Base-by-base conservation (phyloP, 2,113 vertebrate genomes). In the Microtus montanus region DNA sequence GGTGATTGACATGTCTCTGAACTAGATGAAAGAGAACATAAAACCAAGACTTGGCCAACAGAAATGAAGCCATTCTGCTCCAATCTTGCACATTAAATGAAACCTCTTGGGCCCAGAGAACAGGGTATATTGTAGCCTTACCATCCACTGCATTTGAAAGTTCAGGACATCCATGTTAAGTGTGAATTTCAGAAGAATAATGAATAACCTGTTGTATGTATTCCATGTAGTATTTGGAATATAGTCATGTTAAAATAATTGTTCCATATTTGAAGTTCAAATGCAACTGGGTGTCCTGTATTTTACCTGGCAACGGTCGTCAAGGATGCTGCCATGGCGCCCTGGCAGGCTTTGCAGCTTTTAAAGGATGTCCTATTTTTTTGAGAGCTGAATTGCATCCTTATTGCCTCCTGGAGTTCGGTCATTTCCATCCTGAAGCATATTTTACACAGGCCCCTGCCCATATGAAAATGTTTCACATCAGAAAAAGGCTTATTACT, bases 101-200 rank as follows among this genome's bases (percentile, higher is more conserved):
- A 41, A 41, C 41, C 41, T 41, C 41, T 41, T 41, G 41, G 41
- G 41, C 41, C 41, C 41, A 41, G 41, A 41, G 41, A 41, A 41
- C 41, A 41, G 41, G 41, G 41, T 41, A 3, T 41, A 41, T 44
- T 47, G 0, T n/a, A 33, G 19, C 52, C 30, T 52, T 87, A 52
- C n/a, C 17, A 13, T 52, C 1, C 13, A 61, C 44, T 61, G 28
- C 38, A 89, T 80, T 74, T 26, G 71, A 66, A 61, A 90, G 63
- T 66, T 41, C 1, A 71, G 7, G 26, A 63, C 30, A 12, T 20
- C 7, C 19, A 19, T 9, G 17, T 19, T 90, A 58, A 47, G 17
- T 87, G 12, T 92, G 58, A 90, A 92, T 90, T 80, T 88, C n/a
- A 90, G n/a, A 74, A 19, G 87, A 92, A 75, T 26, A 68, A 64